phyloP scores from a whole-genome alignment of 2,888 invertebrate genomes.

The Drosophila ezoana region DNA sequence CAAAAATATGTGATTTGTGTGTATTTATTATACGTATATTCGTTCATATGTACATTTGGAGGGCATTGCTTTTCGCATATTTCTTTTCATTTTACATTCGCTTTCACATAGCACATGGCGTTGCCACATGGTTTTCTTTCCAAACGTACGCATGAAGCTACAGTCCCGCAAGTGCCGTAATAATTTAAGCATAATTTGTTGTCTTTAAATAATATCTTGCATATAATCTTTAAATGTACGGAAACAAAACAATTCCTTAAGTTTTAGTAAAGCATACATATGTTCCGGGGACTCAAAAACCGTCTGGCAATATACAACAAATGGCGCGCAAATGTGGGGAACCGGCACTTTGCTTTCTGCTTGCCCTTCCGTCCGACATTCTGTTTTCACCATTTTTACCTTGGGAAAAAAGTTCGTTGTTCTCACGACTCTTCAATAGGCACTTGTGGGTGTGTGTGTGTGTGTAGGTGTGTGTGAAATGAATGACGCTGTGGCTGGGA shows the following conservation, averaged over 20 bases:
- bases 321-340: conserved; percentile 77
- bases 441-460: conserved; percentile 44
- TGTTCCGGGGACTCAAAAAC: conserved; percentile 9
- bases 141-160: conserved; percentile 25
- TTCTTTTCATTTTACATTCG: conserved; percentile 68
- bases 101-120: conserved; percentile 72
- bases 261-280: background rate
- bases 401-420: conserved; percentile 75
- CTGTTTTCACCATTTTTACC: conserved; percentile 59
- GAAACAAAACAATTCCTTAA: background rate
- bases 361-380: conserved; percentile 40
- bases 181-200: conserved; percentile 13
- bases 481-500: conserved; percentile 70
- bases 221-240: background rate
- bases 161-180: conserved; percentile 40
- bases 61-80: conserved; percentile 74
- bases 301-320: conserved; percentile 52
- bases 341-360: conserved; percentile 71
- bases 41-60: conserved; percentile 46
- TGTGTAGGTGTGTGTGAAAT: conserved; percentile 41
- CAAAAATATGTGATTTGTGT: conserved; percentile 30
- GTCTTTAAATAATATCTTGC: background rate
- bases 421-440: conserved; percentile 61
- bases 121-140: conserved; percentile 67
- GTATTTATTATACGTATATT: conserved; percentile 22